Evolutionary conservation across 2,888 invertebrate genomes (phyloP), one percentile per base, ranked within the genome.

Genomic region (Danaus chrysippus): DNA sequence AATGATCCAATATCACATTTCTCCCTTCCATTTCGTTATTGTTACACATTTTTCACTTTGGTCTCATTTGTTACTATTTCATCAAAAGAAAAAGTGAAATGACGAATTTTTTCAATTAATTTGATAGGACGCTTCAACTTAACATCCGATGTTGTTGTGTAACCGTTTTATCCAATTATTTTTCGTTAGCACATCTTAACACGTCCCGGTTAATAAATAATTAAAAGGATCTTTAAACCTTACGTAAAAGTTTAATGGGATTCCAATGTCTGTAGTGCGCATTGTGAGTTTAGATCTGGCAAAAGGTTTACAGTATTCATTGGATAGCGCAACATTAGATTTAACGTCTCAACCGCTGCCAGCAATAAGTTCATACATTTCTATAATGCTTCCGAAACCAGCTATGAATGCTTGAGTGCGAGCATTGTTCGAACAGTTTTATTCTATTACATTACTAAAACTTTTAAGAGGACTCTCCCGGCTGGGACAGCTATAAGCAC

Each of bases 381-480:
- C 78, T 79, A 78, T 74, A 75, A 77, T 70, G 71, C 70, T 71
- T 70, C 66, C 65, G 76, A 79, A 78, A 74, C 71, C 71, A 66
- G 70, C 73, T 79, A 83, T 84, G 86, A 87, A 87, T 86, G 80
- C 82, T 72, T 70, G 75, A 80, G 75, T 75, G 72, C 74, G 71
- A 78, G 78, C 69, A 83, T 84, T 86, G 86, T 87, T 84, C 84
- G 79, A 85, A 78, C 84, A 83, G 81, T 88, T 90, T 89, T 88
- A 90, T 89, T 90, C 91, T 85, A 88, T 89, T 86, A 88, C 83
- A 80, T 79, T 77, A 76, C 83, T 84, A 79, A 83, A 88, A 89
- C 81, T 88, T 88, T 86, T 84, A 87, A 87, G 87, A 87, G 86
- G 84, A 76, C 77, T 79, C 79, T 76, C 76, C 77, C 81, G 78